Evolutionary conservation across 2,797 vertebrate genomes (phyloP).

Genomic region (Alauda arvensis): DNA sequence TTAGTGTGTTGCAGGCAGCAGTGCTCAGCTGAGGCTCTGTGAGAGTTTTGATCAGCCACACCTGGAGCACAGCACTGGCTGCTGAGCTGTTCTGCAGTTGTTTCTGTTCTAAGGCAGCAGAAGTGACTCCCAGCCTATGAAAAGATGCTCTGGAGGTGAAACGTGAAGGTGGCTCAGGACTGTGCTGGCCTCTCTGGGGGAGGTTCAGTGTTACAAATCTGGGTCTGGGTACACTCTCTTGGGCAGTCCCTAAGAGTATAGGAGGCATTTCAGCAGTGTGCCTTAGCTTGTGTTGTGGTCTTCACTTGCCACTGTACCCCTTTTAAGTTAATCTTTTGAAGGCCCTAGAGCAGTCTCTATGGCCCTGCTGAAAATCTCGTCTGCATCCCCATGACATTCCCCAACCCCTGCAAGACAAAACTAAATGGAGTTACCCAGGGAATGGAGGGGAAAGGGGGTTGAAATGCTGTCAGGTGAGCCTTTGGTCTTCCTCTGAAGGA

Average conservation of each 20-base stretch:
- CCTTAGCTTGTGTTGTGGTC: not conserved
- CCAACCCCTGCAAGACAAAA: not conserved
- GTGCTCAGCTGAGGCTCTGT: not conserved
- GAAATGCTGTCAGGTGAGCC: not conserved
- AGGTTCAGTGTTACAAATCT: not conserved
- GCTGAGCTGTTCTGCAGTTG: not conserved
- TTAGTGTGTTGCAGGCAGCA: not conserved
- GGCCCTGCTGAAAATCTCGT: not conserved
- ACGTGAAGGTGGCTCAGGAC: not conserved
- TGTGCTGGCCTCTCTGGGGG: not conserved
- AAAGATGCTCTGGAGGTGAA: not conserved
- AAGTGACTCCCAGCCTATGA: not conserved
- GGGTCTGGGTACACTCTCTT: too few relatives aligned
- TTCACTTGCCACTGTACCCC: not conserved
- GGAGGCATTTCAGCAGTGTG: not conserved
- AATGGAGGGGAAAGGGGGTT: too few relatives aligned
- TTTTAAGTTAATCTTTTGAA: not conserved
- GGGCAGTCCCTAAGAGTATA: rapidly evolving
- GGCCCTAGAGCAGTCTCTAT: not conserved
- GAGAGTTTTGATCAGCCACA: not conserved
- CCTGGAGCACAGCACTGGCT: not conserved
- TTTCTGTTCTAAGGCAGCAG: not conserved
- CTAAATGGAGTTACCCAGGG: rapidly evolving
- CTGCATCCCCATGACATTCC: not conserved
- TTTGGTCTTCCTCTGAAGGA: not conserved